These are phyloP conservation scores for Sthenelais limicola DNA, from an alignment of 2,888 invertebrate genomes.

Conservation along the genomic window DNA sequence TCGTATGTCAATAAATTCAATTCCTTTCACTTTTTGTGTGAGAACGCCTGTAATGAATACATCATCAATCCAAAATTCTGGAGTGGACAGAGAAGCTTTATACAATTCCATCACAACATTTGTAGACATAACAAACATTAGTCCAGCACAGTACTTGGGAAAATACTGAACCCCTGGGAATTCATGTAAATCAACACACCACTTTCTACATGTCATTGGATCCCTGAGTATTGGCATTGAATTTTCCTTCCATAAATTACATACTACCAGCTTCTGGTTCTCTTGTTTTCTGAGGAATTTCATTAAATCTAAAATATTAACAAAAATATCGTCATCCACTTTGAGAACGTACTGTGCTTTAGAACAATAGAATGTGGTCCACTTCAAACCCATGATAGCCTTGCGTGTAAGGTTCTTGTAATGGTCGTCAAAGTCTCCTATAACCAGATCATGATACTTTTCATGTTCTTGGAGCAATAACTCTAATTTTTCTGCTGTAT, in stretches of 20 bases:
- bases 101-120: conserved; percentile 57
- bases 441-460: not conserved
- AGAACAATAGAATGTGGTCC: conserved; percentile 54
- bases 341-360: conserved; percentile 54
- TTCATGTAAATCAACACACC: conserved; percentile 51
- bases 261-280: conserved; percentile 39
- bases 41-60: conserved; percentile 65
- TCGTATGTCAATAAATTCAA: conserved; percentile 74
- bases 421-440: conserved; percentile 56
- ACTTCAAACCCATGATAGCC: conserved; percentile 57
- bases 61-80: conserved; percentile 64
- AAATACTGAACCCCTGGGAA: conserved; percentile 50
- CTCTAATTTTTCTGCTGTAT: not conserved
- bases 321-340: conserved; percentile 57
- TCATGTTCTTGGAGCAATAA: conserved; percentile 5
- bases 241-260: conserved; percentile 52
- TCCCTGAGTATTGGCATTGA: conserved; percentile 54
- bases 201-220: conserved; percentile 50
- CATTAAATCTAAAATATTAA: conserved; percentile 53
- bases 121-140: conserved; percentile 58
- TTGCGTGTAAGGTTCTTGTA: conserved; percentile 57
- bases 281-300: conserved; percentile 27
- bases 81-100: conserved; percentile 55
- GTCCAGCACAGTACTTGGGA: conserved; percentile 67
- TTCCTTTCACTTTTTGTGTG: conserved; percentile 53